phyloP scores from a whole-genome alignment of 1,140 invertebrate species.

The Holotrichia oblita region DNA sequence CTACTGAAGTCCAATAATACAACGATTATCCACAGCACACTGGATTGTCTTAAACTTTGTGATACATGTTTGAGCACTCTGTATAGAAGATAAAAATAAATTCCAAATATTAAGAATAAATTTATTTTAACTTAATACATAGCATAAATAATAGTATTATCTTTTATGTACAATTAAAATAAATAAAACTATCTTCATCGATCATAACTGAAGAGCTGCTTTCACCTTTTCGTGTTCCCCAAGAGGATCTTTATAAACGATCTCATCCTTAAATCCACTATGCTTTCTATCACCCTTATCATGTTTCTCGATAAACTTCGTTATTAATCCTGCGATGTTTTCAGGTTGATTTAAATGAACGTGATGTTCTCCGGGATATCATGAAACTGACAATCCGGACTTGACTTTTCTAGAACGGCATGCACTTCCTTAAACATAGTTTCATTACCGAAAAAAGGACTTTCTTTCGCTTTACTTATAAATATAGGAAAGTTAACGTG shows the following conservation, averaged over 20 bases:
- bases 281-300: conserved; percentile 47
- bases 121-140: no score
- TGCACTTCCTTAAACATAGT: conserved; percentile 66
- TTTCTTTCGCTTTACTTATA: conserved; percentile 62
- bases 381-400: conserved; percentile 68
- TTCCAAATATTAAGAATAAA: no score
- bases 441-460: conserved; percentile 65
- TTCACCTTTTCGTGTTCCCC: no score
- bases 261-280: conserved; percentile 47
- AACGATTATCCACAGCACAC: no score
- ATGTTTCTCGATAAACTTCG: conserved; percentile 68
- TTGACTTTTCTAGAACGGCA: conserved; percentile 65
- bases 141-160: no score
- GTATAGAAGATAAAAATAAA: no score
- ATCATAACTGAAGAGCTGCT: no score
- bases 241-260: not conserved
- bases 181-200: no score
- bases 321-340: conserved; percentile 66
- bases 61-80: no score
- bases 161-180: no score
- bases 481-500: conserved; percentile 53
- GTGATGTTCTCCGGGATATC: conserved; percentile 78
- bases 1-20: no score
- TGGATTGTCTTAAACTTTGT: no score
- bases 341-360: conserved; percentile 77